Evolutionary conservation across 2,113 vertebrate species (phyloP).

Genomic region (Petrocephalus microphthalmus): DNA sequence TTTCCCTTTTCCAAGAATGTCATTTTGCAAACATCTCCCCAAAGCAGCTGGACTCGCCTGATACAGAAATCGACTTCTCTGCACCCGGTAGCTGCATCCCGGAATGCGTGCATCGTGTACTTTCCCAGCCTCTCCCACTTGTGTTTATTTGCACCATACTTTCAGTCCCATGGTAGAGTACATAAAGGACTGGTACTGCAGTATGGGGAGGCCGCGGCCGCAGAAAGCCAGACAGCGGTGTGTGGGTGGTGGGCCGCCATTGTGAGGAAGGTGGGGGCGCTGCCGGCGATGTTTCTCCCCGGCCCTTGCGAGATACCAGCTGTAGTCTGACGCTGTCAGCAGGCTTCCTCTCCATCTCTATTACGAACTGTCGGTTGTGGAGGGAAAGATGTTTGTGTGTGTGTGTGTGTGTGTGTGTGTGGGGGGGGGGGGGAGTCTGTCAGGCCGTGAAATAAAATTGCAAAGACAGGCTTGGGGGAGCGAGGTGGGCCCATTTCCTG

Average conservation of each 20-base stretch:
- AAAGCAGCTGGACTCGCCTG: background rate
- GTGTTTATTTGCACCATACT: background rate
- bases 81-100: background rate
- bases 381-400: background rate
- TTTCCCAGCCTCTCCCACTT: background rate
- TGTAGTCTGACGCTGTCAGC: background rate
- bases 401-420: background rate
- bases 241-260: background rate
- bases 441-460: background rate
- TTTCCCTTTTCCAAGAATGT: background rate
- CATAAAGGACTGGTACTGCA: background rate
- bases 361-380: slow-evolving; percentile 9
- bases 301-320: background rate
- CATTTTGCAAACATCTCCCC: background rate
- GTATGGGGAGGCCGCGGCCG: background rate
- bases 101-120: background rate
- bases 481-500: background rate
- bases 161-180: background rate
- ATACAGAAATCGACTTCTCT: background rate
- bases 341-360: slow-evolving; percentile 22
- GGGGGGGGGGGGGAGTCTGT: background rate
- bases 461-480: background rate
- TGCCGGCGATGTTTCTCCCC: background rate
- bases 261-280: background rate
- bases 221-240: background rate